Percentiles rank a stretch among this genome's conserved stretches.
Evolutionary conservation across 2,797 vertebrate genomes (phyloP).

Genomic region (Lacerta agilis): DNA sequence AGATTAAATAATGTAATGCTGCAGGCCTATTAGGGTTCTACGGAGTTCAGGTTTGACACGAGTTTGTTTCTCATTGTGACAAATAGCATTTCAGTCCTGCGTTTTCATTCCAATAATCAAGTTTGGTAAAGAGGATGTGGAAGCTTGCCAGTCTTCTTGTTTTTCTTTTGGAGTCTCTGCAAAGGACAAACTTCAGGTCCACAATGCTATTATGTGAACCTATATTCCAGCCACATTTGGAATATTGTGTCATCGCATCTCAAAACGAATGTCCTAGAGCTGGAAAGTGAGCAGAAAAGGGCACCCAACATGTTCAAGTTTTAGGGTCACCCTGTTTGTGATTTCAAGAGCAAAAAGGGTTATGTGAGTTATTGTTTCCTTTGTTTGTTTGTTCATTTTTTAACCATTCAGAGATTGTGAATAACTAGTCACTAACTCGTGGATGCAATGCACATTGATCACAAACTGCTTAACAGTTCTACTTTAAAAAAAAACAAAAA

Average conservation of each 20-base stretch:
- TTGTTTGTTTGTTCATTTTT: not conserved
- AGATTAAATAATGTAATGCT: not conserved
- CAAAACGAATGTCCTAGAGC: not conserved
- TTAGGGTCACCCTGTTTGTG: not conserved
- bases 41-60: constrained; percentile 8
- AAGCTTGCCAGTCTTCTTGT: constrained; percentile 34
- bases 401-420: fast-evolving
- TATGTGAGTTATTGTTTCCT: not conserved
- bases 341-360: no score
- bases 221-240: not conserved
- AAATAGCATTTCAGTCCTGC: constrained; percentile 18
- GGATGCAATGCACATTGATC: not conserved
- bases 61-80: constrained; percentile 12
- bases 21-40: constrained; percentile 1
- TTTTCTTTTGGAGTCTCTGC: not conserved
- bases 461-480: not conserved
- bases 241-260: not conserved
- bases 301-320: not conserved
- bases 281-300: not conserved
- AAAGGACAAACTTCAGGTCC: not conserved
- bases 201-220: not conserved
- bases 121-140: constrained; percentile 43
- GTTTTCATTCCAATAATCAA: constrained; percentile 11
- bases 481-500: no score
- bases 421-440: fast-evolving